Conservation (phyloP, 1,140 invertebrate species). For the Penaeus indicus region DNA sequence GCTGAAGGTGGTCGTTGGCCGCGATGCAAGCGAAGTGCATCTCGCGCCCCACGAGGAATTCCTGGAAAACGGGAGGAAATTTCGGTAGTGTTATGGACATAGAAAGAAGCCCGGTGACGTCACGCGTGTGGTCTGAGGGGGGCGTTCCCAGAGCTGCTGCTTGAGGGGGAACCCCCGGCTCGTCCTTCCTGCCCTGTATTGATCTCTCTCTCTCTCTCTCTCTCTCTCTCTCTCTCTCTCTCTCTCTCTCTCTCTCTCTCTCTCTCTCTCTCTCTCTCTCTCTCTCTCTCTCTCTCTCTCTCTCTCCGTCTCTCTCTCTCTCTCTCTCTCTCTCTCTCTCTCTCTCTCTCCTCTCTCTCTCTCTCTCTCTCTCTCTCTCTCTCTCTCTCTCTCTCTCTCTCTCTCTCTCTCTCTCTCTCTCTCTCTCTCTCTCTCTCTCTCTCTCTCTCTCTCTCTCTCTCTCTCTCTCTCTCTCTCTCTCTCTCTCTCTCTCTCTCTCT, state of each 20-base stretch:
- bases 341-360: neutral
- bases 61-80: too few relatives aligned
- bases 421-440: neutral
- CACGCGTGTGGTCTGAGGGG: too few relatives aligned
- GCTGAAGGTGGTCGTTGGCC: too few relatives aligned
- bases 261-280: constrained; percentile 37
- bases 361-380: neutral
- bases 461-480: neutral
- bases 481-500: neutral
- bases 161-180: too few relatives aligned
- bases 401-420: constrained; percentile 3
- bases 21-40: too few relatives aligned
- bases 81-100: too few relatives aligned
- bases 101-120: too few relatives aligned
- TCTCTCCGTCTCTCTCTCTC: neutral
- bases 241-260: neutral
- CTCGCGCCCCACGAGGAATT: too few relatives aligned
- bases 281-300: neutral
- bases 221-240: constrained; percentile 26
- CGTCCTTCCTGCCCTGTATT: neutral
- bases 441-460: neutral
- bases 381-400: too few relatives aligned
- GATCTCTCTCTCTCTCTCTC: neutral
- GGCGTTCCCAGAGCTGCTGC: too few relatives aligned
- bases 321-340: neutral